Evolutionary conservation across 2,888 invertebrate genomes (phyloP), one percentile per base, ranked within the genome.

Genomic region (Dinocampus coccinellae): DNA sequence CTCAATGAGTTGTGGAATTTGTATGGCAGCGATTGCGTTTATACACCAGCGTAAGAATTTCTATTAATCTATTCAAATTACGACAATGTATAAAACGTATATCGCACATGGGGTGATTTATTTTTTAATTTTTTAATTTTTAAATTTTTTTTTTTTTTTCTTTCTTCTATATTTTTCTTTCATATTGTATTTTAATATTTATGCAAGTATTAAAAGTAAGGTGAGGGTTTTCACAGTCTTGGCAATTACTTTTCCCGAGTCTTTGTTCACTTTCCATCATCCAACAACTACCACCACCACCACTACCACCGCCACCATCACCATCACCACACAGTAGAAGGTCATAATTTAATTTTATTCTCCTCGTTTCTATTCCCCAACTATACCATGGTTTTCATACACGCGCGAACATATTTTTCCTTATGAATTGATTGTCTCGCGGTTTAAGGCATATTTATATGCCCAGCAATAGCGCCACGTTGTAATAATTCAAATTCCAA

Each of bases 361-460:
- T 6, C 42, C 39, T 42, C 24, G 34, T 22, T n/a, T 29, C n/a
- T n/a, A n/a, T 22, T 11, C 7, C 10, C 34, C 26, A 11, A 24
- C 2, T 13, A 20, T 10, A 34, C 33, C 22, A 13, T 24, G 24
- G 42, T 22, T 42, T 26, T 62, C 39, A 62, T 62, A 62, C 42
- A 62, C 26, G 24, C 24, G 3, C 22, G 2, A 20, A n/a, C 24
- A 36, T 62, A 24, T 42, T 42, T 62, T 42, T 26, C 4, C 7
- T 20, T 33, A 52, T 64, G 29, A 64, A 64, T 64, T 64, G 29
- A 64, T 64, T 64, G 26, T 33, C 20, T 11, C 16, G 47, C 20
- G 29, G 33, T 64, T 52, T 11, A 16, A 16, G 52, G 33, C 22
- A 52, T 47, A 64, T 64, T 64, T 64, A 64, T 64, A 26, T 20